A percentile compares a stretch with the other conserved stretches of the same genome.
Evolutionary conservation across 2,888 invertebrate genomes (phyloP).

Genomic region (Diarsia rubi): DNA sequence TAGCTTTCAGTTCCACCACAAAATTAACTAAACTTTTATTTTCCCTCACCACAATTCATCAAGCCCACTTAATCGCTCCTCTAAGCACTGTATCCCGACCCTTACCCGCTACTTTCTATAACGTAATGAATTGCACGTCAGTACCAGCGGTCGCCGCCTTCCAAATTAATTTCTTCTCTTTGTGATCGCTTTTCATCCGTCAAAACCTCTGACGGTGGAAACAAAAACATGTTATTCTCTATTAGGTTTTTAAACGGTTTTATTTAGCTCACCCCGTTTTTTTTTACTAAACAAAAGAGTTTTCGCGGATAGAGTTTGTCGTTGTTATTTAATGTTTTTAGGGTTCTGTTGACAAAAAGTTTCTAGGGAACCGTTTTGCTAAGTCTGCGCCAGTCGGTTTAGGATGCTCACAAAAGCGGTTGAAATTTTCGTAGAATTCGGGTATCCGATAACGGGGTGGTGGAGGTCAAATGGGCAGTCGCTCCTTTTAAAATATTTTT

Average conservation of each 20-base stretch:
- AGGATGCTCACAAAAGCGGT: background rate
- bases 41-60: constrained; percentile 17
- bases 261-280: too few relatives aligned
- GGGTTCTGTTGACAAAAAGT: background rate
- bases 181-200: constrained; percentile 62
- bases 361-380: background rate
- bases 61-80: constrained; percentile 28
- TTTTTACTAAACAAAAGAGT: constrained; percentile 28
- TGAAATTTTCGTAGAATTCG: background rate
- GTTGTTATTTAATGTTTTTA: constrained; percentile 21
- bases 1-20: background rate
- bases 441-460: background rate
- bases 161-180: constrained; percentile 76
- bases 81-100: constrained; percentile 5
- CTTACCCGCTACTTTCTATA: constrained; percentile 69
- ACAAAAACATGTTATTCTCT: constrained; percentile 64
- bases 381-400: background rate
- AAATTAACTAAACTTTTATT: background rate
- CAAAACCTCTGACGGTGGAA: constrained; percentile 38
- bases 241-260: too few relatives aligned
- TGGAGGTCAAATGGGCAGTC: background rate
- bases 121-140: constrained; percentile 78
- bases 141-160: constrained; percentile 69
- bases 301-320: constrained; percentile 38
- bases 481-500: background rate